These are phyloP conservation scores for Amitus sp. DNA, from an alignment of 2,888 invertebrate species.

Conservation along the genomic window DNA sequence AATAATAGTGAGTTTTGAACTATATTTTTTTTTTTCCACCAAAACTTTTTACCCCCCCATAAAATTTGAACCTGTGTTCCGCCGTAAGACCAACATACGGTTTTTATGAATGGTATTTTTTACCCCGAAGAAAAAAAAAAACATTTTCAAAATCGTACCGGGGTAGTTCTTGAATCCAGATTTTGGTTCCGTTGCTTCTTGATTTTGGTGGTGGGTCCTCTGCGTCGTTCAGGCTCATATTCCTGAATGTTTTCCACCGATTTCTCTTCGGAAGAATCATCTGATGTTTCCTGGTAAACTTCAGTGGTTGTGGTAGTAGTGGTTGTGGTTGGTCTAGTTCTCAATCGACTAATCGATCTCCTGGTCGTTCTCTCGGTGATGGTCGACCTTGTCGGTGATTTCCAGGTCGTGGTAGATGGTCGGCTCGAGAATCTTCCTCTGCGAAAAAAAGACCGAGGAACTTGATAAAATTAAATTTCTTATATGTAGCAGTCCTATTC, in stretches of 20 bases:
- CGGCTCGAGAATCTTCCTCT: slow-evolving; percentile 51
- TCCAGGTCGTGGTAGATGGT: slow-evolving; percentile 50
- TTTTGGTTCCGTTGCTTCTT: slow-evolving; percentile 40
- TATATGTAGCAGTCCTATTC: too few relatives aligned
- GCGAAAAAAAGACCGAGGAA: too few relatives aligned
- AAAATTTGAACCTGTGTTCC: too few relatives aligned
- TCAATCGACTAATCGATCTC: slow-evolving; percentile 56
- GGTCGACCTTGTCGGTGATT: slow-evolving; percentile 40
- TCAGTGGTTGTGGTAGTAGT: too few relatives aligned
- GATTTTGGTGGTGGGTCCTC: slow-evolving; percentile 37
- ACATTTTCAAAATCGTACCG: slow-evolving; percentile 19
- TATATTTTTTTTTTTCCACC: too few relatives aligned
- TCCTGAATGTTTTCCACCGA: slow-evolving; percentile 49
- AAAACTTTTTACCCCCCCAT: too few relatives aligned
- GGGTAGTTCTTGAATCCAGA: slow-evolving; percentile 35
- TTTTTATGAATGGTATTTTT: too few relatives aligned
- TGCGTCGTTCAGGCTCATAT: slow-evolving; percentile 35
- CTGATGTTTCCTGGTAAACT: slow-evolving; percentile 53
- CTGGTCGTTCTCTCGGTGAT: slow-evolving; percentile 50
- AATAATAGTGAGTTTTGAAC: too few relatives aligned
- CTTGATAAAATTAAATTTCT: neutral
- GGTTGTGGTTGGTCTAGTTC: slow-evolving; percentile 52
- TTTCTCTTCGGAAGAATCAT: slow-evolving; percentile 55
- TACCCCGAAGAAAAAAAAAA: neutral
- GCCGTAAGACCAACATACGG: too few relatives aligned